A percentile compares a stretch with the other conserved stretches of the same genome.
Evolutionary conservation across 2,797 vertebrate genomes (phyloP).

Genomic region (Kryptolebias ocellatus): DNA sequence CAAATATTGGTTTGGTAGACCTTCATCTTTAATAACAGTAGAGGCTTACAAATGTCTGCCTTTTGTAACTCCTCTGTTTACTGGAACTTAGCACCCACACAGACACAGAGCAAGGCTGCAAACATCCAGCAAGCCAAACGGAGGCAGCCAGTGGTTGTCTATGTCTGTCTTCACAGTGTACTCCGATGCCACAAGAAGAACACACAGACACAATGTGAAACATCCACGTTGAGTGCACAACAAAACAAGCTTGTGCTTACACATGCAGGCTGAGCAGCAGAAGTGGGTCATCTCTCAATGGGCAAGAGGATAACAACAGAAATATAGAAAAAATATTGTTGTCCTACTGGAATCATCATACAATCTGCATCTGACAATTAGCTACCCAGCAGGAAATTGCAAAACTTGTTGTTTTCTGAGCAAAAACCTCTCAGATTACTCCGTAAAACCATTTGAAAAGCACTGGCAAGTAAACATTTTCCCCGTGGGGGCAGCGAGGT

Average conservation of each 20-base stretch:
- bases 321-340: conserved; percentile 48
- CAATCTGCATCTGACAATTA: conserved; percentile 52
- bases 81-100: conserved; percentile 18
- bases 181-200: conserved; percentile 17
- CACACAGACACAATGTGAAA: conserved; percentile 22
- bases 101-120: neutral
- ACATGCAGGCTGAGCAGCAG: conserved; percentile 44
- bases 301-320: conserved; percentile 58
- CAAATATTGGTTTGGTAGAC: neutral
- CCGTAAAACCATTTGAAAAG: conserved; percentile 26
- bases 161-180: conserved; percentile 1
- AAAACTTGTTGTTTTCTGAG: conserved; percentile 33
- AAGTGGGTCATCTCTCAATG: conserved; percentile 75
- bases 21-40: neutral
- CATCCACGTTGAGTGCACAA: conserved; percentile 12
- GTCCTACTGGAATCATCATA: conserved; percentile 37
- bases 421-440: conserved; percentile 35
- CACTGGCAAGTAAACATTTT: conserved; percentile 31
- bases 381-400: conserved; percentile 35
- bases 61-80: conserved; percentile 19
- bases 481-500: conserved; percentile 50
- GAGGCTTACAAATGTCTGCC: neutral
- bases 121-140: neutral
- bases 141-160: conserved; percentile 20
- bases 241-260: conserved; percentile 23